Percentiles rank a stretch among this genome's conserved stretches.
Evolutionary conservation across 1,140 invertebrate species (phyloP).

Genomic region (Trichonephila clavipes): DNA sequence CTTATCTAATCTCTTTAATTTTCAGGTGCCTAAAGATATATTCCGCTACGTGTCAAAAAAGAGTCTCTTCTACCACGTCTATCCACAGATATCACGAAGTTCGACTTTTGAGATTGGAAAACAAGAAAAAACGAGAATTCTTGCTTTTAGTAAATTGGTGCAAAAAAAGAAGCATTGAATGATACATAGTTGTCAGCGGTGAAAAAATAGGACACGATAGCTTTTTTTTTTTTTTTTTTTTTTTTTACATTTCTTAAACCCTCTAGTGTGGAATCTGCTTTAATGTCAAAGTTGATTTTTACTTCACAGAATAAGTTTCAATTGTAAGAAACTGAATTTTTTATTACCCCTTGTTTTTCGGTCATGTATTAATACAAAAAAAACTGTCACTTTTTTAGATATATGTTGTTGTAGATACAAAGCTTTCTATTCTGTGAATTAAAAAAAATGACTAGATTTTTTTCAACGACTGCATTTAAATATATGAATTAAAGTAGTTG

Average conservation of each 20-base stretch:
- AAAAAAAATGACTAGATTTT: too few species aligned
- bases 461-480: too few species aligned
- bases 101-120: conserved; percentile 23
- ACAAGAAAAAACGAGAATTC: conserved; percentile 1
- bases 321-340: neutral
- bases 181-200: conserved; percentile 8
- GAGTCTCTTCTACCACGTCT: conserved; percentile 26
- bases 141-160: conserved; percentile 58
- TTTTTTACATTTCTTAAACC: conserved; percentile 3
- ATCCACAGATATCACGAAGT: conserved; percentile 23
- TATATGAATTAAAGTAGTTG: too few species aligned
- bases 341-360: neutral
- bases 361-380: neutral
- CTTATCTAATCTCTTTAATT: conserved; percentile 56
- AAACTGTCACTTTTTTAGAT: neutral
- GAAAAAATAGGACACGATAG: conserved; percentile 14
- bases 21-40: conserved; percentile 36
- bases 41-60: conserved; percentile 57
- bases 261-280: neutral
- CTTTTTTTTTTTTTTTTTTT: conserved; percentile 23
- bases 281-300: conserved; percentile 27
- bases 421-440: too few species aligned
- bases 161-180: conserved; percentile 28
- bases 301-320: conserved; percentile 24
- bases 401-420: too few species aligned